Evolutionary conservation across 2,113 vertebrate genomes (phyloP), one percentile per base, ranked within the genome.

Genomic region (Fulica atra): DNA sequence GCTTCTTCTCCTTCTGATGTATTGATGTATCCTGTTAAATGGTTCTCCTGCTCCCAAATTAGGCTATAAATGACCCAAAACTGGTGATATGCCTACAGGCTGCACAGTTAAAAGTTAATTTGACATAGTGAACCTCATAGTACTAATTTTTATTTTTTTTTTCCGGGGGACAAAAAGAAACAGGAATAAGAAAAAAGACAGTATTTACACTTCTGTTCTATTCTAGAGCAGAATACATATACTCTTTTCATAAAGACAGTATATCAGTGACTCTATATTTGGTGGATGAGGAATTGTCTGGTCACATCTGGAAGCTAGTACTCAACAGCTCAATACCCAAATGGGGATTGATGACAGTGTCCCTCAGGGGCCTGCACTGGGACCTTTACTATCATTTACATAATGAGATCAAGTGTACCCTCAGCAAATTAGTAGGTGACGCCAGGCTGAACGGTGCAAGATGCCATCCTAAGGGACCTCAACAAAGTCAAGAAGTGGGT

Each of bases 151-250:
- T 46, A 11, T 2, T 1, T 50, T 42, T 56, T 56, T 60, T 9
- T 7, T 7, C 6, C 0, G 1, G 40, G 50, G 40, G 70, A 44
- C 29, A 0, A 36, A 63, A 59, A 46, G 9, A 25, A 31, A 84
- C 1, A 69, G 2, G 54, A n/a, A 33, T 3, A 16, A 44, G 26
- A 33, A 70, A 57, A 57, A 80, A 44, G 2, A 7, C 3, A 26
- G 4, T 11, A 13, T 76, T 87, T 38, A 12, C 1, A 19, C 0
- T 36, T 60, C 11, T 72, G 48, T 2, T 63, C 73, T n/a, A 31
- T 36, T 64, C 28, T 60, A 61, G 36, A 28, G 1, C 29, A 31
- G 57, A 76, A 56, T 5, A 31, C 0, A 4, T 7, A 15, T 1
- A 17, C 4, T 61, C 14, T 24, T 74, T 51, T 29, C 23, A 17